Base-by-base conservation (phyloP, 2,888 invertebrate species). In the Ochropleura leucogaster region DNA sequence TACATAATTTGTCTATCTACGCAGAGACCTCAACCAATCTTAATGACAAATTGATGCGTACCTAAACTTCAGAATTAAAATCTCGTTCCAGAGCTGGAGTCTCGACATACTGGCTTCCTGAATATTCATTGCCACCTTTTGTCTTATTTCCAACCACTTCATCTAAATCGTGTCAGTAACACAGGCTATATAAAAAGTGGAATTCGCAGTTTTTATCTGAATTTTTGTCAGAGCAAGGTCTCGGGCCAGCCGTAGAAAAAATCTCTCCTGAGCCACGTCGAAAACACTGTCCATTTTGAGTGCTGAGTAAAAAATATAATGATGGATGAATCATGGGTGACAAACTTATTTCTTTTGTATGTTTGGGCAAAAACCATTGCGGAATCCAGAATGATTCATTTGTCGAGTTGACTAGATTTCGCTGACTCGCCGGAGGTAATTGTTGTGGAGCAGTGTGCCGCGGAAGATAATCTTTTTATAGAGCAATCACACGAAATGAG, bases 391-490 rank as follows among this genome's bases (percentile, higher is more conserved):
- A 68, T 86, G 85, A 86, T 78, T 86, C 80, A 86, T 78, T 30
- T 70, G 46, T 64, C 55, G 20, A 67, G 78, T 72, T 68, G 47
- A 63, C 51, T 70, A 82, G 70, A 77, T 79, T 74, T 79, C 77
- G 68, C 79, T 67, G 60, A 46, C 74, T 69, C 47, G 59, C 67
- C 42, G n/a, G 59, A 69, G 79, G 77, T 79, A 82, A 84, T 76
- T 72, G 80, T 82, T 73, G 80, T 57, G 76, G 71, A 77, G 72
- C 77, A 62, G 72, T 68, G 79, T 69, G 80, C 74, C 71, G 72
- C 72, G 60, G 60, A 59, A 80, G 85, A 86, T 87, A 88, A 88
- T 88, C 86, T 86, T 86, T 85, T 86, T 88, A 86, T 86, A 79
- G 87, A 86, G 87, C 80, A 84, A 88, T 88, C 80, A 68, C 73